Conservation (phyloP, 1,140 invertebrate genomes). For the Caenorhabditis remanei region DNA sequence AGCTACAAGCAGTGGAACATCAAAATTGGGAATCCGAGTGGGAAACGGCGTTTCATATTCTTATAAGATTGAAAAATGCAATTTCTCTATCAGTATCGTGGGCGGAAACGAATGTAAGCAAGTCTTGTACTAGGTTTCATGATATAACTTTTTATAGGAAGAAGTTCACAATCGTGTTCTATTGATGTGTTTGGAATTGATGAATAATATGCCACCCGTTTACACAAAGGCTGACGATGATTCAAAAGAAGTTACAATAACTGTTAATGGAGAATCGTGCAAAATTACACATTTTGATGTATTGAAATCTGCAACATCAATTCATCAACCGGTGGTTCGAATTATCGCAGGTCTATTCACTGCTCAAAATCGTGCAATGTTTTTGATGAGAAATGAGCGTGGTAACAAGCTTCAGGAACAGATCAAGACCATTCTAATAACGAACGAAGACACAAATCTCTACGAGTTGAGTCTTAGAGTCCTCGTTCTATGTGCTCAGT, state of each 20-base stretch:
- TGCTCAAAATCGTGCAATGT: slow-evolving; percentile 80
- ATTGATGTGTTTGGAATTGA: slow-evolving; percentile 82
- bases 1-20: slow-evolving; percentile 91
- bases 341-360: slow-evolving; percentile 88
- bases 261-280: slow-evolving; percentile 68
- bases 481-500: slow-evolving; percentile 81
- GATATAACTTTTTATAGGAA: slow-evolving; percentile 80
- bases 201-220: slow-evolving; percentile 24
- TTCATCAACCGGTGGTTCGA: slow-evolving; percentile 88
- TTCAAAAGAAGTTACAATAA: background rate
- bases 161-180: slow-evolving; percentile 82
- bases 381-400: slow-evolving; percentile 52
- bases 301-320: slow-evolving; percentile 86
- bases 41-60: slow-evolving; percentile 97
- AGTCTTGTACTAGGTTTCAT: slow-evolving; percentile 74
- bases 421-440: background rate
- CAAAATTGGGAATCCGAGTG: slow-evolving; percentile 98
- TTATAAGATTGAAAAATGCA: slow-evolving; percentile 90
- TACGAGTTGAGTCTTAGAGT: slow-evolving; percentile 63
- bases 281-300: slow-evolving; percentile 89
- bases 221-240: slow-evolving; percentile 51
- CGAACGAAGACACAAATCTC: slow-evolving; percentile 52
- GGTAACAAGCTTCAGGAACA: background rate
- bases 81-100: slow-evolving; percentile 89
- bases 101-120: slow-evolving; percentile 88